Evolutionary conservation across 2,888 invertebrate species (phyloP).

Genomic region (Acrocyrtus sp.): DNA sequence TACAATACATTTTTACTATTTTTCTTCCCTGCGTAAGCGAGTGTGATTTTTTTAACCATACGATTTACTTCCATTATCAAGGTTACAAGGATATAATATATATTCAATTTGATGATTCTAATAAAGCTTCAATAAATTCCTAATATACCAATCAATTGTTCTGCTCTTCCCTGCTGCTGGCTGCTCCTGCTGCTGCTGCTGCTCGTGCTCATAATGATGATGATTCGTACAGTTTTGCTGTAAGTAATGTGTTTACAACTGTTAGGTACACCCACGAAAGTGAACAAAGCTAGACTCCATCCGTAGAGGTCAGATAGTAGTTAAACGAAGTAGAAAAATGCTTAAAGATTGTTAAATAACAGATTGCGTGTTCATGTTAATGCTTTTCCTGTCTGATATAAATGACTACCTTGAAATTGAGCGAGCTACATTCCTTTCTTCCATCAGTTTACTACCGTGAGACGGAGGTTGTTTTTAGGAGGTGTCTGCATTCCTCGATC

Average conservation of each 20-base stretch:
- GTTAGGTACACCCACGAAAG: no score
- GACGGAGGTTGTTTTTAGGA: not conserved
- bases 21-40: not conserved
- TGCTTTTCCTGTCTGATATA: not conserved
- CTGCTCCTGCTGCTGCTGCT: no score
- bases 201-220: no score
- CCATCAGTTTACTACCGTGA: not conserved
- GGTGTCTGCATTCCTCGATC: no score
- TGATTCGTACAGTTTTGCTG: no score
- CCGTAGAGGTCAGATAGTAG: no score
- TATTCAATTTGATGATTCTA: not conserved
- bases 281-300: no score
- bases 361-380: not conserved
- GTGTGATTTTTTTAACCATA: not conserved
- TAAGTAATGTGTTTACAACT: no score
- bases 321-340: no score
- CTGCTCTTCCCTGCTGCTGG: not conserved
- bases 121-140: not conserved
- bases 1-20: not conserved
- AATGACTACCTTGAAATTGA: not conserved
- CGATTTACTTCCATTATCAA: not conserved
- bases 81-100: not conserved
- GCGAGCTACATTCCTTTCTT: not conserved
- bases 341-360: not conserved
- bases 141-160: not conserved